Conservation (phyloP, 2,113 vertebrate species). For the Hemiscyllium ocellatum region DNA sequence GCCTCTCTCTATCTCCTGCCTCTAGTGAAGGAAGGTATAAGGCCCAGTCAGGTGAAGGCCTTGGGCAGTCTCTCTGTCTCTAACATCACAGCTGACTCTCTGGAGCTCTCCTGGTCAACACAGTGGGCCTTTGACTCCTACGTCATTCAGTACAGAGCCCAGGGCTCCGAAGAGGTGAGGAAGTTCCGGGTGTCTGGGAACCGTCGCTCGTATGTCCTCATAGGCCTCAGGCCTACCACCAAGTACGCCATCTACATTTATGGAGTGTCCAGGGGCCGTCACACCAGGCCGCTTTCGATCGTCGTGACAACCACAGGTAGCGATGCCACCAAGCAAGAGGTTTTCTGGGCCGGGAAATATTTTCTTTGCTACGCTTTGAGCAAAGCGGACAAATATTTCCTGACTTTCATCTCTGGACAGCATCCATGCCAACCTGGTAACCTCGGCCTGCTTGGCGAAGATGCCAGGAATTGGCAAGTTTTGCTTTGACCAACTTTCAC, state of each 20-base stretch:
- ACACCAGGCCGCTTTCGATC: not conserved
- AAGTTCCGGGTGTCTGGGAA: slow-evolving; percentile 22
- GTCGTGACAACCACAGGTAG: slow-evolving; percentile 44
- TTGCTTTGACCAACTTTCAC: not conserved
- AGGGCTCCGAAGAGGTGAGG: slow-evolving; percentile 32
- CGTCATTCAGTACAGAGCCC: slow-evolving; percentile 48
- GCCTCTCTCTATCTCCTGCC: slow-evolving; percentile 3
- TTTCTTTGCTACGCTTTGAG: not conserved
- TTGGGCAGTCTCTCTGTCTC: slow-evolving; percentile 45
- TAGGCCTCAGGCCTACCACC: not conserved
- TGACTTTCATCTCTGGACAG: not conserved
- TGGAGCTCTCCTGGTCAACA: slow-evolving; percentile 48
- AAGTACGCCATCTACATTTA: slow-evolving; percentile 54
- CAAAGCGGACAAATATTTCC: not conserved
- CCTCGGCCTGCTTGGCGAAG: not conserved
- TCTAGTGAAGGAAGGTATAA: not conserved
- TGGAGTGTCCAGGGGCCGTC: slow-evolving; percentile 39
- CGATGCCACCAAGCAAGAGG: not conserved
- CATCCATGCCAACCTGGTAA: not conserved
- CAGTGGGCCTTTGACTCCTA: slow-evolving; percentile 52
- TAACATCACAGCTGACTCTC: not conserved
- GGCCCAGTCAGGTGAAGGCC: slow-evolving; percentile 1
- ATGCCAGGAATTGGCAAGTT: not conserved
- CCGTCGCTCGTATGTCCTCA: not conserved
- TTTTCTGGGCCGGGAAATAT: not conserved